Base-by-base conservation (phyloP, 2,797 vertebrate species). In the Pseudotriccus pelzelni region DNA sequence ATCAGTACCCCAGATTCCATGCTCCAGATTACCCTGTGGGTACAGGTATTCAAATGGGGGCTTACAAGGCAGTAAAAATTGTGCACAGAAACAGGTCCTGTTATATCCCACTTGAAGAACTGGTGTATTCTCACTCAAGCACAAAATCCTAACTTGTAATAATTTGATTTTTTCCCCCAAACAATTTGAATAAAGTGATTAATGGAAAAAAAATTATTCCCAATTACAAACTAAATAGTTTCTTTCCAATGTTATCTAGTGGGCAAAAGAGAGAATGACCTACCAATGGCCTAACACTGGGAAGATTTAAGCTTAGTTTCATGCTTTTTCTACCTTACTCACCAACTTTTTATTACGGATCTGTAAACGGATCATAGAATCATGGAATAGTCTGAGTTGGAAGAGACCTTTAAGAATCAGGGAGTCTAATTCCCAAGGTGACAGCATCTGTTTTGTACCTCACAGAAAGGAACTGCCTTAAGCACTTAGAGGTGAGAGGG, bases 281-380 rank as follows among this genome's bases (percentile, higher is more conserved):
- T 13, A 44, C n/a, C 25, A 77, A 4, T 1, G 12, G 9, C 39
- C 22, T 58, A 56, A 27, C 30, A 30, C 0, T 34, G 2, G 5
- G 5, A 20, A 84, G 21, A 20, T 0, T 37, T 23, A 60, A 87
- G 41, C 8, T 49, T 14, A 8, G 9, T 14, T 64, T 37, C 34
- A n/a, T 32, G 7, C 6, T 63, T 74, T 63, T 16, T 14, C n/a
- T 47, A 52, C 12, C 13, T 60, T 27, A 41, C 27, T 64, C 24
- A 78, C 6, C 30, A 63, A 37, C 2, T 18, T 39, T 37, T 56
- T 32, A 46, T 2, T 44, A 21, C 1, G 59, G 13, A 4, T 56
- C 23, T 46, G 22, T 37, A 69, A 70, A 64, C 2, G 0, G 0
- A 46, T 36, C 44, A 37, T 0, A 60, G 15, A 56, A 47, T 6